phyloP scores from a whole-genome alignment of 2,888 invertebrate genomes.

The Drosophila meridiana region DNA sequence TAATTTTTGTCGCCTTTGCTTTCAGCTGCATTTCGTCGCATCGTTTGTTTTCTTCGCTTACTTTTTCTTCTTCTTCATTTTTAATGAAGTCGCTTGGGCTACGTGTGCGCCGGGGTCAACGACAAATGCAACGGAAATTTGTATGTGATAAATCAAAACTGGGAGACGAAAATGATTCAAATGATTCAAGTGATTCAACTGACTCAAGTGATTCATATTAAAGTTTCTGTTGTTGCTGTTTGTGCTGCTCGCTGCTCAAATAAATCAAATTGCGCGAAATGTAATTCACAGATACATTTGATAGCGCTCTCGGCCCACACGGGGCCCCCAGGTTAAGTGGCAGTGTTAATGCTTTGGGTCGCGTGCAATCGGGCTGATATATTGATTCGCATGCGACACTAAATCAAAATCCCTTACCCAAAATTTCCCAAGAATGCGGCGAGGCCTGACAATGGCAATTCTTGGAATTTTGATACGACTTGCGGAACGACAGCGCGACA shows the following conservation, averaged over 20 bases:
- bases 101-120: not conserved
- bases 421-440: conserved; percentile 57
- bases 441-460: conserved; percentile 57
- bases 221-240: conserved; percentile 49
- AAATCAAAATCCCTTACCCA: conserved; percentile 66
- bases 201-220: conserved; percentile 79
- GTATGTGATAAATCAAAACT: conserved; percentile 68
- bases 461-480: conserved; percentile 65
- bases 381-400: conserved; percentile 69
- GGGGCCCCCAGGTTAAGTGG: conserved; percentile 59
- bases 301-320: conserved; percentile 5
- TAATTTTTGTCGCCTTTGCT: conserved; percentile 75
- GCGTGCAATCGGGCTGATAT: conserved; percentile 74
- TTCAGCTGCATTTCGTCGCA: conserved; percentile 38
- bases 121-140: conserved; percentile 36
- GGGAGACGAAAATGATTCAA: conserved; percentile 54
- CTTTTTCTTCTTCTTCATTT: not conserved
- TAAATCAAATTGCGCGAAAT: conserved; percentile 65
- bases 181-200: conserved; percentile 54
- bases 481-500: conserved; percentile 10
- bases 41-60: not conserved
- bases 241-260: conserved; percentile 26
- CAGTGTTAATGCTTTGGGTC: conserved; percentile 51
- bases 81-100: conserved; percentile 34
- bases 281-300: conserved; percentile 50